These are phyloP conservation scores for Tichodroma muraria DNA, from an alignment of 2,113 vertebrate genomes.

Conservation along the genomic window DNA sequence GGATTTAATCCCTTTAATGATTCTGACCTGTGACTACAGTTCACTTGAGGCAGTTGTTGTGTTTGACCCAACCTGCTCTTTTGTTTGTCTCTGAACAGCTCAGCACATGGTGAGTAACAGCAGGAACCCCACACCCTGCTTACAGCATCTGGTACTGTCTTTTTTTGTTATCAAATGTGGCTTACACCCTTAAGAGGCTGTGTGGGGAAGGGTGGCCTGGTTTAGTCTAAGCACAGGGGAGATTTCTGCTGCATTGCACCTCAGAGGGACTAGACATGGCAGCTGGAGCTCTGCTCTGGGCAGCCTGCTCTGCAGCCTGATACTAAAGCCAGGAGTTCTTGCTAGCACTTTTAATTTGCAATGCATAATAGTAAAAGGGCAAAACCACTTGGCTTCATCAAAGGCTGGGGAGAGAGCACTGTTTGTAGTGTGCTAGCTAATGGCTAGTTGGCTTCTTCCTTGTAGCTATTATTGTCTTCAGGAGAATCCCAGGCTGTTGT, in stretches of 20 bases:
- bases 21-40: not conserved
- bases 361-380: not conserved
- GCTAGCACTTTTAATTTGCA: not conserved
- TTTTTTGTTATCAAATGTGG: not conserved
- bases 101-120: not conserved
- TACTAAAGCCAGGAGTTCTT: not conserved
- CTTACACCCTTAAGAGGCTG: not conserved
- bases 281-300: not conserved
- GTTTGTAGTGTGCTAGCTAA: not conserved
- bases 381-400: not conserved
- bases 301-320: not conserved
- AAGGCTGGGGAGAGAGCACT: not conserved
- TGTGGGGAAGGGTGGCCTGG: not conserved
- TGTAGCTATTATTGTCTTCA: not conserved
- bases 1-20: not conserved
- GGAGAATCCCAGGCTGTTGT: not conserved
- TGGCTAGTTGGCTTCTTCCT: not conserved
- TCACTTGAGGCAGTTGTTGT: slow-evolving; percentile 21
- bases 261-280: fast-evolving
- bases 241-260: not conserved
- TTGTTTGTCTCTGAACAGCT: slow-evolving; percentile 27
- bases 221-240: not conserved
- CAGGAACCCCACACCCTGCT: slow-evolving; percentile 22
- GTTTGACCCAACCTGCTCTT: slow-evolving; percentile 32
- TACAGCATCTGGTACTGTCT: not conserved